These are phyloP conservation scores for Cololabis saira DNA, from an alignment of 2,113 vertebrate species.

Conservation along the genomic window DNA sequence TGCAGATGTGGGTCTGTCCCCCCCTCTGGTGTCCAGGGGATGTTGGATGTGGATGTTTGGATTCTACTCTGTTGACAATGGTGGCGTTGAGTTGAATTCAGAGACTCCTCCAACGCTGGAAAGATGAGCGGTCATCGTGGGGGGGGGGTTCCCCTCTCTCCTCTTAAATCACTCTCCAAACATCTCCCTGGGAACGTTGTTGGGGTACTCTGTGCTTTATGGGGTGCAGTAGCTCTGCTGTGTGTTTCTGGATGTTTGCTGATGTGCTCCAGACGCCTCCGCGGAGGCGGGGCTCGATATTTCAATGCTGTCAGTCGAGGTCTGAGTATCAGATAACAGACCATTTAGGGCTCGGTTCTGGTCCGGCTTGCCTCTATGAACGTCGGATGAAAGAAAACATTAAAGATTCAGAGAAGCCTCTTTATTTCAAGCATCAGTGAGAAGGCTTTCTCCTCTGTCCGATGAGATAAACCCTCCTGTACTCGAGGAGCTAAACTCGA, in stretches of 20 bases:
- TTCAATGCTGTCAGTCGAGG: constrained; percentile 4
- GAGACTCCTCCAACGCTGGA: no score
- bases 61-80: no score
- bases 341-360: constrained; percentile 17
- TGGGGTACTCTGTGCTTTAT: neutral
- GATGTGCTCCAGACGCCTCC: neutral
- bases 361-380: constrained; percentile 8
- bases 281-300: constrained; percentile 1
- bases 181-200: neutral
- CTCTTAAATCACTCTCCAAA: no score
- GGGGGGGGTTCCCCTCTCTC: no score
- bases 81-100: no score
- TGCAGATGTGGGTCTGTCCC: no score
- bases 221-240: neutral
- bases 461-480: neutral
- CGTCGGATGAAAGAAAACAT: constrained; percentile 17
- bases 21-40: no score
- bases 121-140: no score
- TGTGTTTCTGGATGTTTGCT: neutral
- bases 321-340: constrained; percentile 38
- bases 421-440: neutral
- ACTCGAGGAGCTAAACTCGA: neutral
- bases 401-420: neutral
- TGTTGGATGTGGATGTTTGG: no score
- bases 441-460: neutral